A percentile compares a stretch with the other conserved stretches of the same genome.
Evolutionary conservation across 2,113 vertebrate genomes (phyloP).

Genomic region (Proterorhinus semilunaris): DNA sequence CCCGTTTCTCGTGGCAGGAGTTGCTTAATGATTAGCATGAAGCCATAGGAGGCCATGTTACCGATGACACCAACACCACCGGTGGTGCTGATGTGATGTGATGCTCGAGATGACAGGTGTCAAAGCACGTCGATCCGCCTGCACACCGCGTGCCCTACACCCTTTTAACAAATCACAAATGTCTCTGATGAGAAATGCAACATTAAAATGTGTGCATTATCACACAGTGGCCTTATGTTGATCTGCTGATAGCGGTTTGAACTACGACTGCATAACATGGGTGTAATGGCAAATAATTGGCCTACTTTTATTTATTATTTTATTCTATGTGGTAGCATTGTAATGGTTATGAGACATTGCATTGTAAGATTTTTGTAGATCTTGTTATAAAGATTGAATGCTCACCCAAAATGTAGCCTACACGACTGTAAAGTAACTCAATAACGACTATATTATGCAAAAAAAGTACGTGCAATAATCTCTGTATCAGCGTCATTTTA

Average conservation of each 20-base stretch:
- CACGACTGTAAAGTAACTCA: too few relatives aligned
- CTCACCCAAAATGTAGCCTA: not conserved
- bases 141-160: not conserved
- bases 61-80: slow-evolving; percentile 44
- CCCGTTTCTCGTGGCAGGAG: slow-evolving; percentile 7
- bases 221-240: not conserved
- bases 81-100: slow-evolving; percentile 52
- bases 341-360: too few relatives aligned
- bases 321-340: not conserved
- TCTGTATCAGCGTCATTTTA: too few relatives aligned
- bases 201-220: not conserved
- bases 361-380: too few relatives aligned
- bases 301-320: not conserved
- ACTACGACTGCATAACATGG: not conserved
- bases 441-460: too few relatives aligned
- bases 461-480: too few relatives aligned
- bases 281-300: not conserved
- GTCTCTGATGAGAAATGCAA: not conserved
- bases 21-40: slow-evolving; percentile 43
- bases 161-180: not conserved
- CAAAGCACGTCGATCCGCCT: slow-evolving; percentile 33
- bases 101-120: slow-evolving; percentile 70
- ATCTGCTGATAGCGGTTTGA: not conserved
- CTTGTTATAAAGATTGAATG: not conserved
- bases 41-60: slow-evolving; percentile 67